Conservation (phyloP, 1,140 invertebrate species). For the Glossosoma conforme region DNA sequence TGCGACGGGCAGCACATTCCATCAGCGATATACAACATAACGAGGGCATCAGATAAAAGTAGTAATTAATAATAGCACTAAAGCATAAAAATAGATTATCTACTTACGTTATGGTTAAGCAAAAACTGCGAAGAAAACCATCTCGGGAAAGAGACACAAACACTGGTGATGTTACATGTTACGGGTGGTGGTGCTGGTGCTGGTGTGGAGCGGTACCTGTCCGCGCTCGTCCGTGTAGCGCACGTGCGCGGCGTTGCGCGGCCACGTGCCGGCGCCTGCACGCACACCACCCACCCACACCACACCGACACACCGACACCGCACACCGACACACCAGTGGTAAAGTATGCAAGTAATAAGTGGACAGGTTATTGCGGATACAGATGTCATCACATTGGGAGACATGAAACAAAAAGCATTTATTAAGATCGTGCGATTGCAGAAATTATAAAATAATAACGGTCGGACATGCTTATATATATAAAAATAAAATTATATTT, state of each 20-base stretch:
- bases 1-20: no score
- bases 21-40: no score
- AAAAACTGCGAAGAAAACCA: slow-evolving; percentile 18
- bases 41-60: no score
- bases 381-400: slow-evolving; percentile 41
- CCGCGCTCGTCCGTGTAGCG: slow-evolving; percentile 92
- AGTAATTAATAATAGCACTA: slow-evolving; percentile 22
- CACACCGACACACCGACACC: slow-evolving; percentile 9
- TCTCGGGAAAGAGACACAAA: slow-evolving; percentile 17
- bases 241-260: slow-evolving; percentile 85
- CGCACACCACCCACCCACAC: slow-evolving; percentile 34
- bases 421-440: slow-evolving; percentile 31
- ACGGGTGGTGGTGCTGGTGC: slow-evolving; percentile 3
- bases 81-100: slow-evolving; percentile 26
- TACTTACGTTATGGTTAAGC: slow-evolving; percentile 30
- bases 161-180: slow-evolving; percentile 3
- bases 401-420: slow-evolving; percentile 54
- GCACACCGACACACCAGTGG: slow-evolving; percentile 19
- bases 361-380: slow-evolving; percentile 22
- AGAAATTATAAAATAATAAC: slow-evolving; percentile 16
- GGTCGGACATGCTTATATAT: slow-evolving; percentile 24
- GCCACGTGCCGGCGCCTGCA: slow-evolving; percentile 52
- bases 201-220: slow-evolving; percentile 63
- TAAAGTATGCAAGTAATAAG: slow-evolving; percentile 28
- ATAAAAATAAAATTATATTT: slow-evolving; percentile 28